Base-by-base conservation (phyloP, 2,888 invertebrate genomes). In the Spilosoma lubricipeda region DNA sequence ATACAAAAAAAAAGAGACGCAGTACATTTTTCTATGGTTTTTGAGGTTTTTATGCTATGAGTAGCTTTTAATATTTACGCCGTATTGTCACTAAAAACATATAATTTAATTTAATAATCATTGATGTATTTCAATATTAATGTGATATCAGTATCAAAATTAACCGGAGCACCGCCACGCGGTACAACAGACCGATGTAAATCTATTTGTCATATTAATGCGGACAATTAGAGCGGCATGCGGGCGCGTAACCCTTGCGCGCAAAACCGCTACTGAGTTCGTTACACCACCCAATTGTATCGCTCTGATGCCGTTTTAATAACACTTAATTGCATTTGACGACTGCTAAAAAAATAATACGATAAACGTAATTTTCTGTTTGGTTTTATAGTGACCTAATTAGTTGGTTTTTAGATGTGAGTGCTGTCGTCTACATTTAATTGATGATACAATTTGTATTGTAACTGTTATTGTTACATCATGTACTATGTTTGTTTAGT, bases 171-270 rank as follows among this genome's bases (percentile, higher is more conserved):
- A 30, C 20, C 68, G 59, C 74, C 79, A 72, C 80, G 87, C 81
- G 84, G 87, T 85, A 88, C 86, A 88, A 87, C 85, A 85, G 88
- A 83, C 88, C 90, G 91, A 92, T 90, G 91, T 93, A 91, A 94
- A 93, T 92, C 91, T 93, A 94, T 94, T 95, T 94, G 94, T 94
- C 94, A 93, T 92, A 94, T 94, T 94, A 94, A 93, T 93, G 92
- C 89, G 93, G 91, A 88, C 94, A 94, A 95, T 95, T 95, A 94
- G 89, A 82, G 85, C 83, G 85, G 87, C 88, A 94, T 94, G 94
- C 94, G 94, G 94, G 95, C 89, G 95, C 88, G 77, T 77, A 89
- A 92, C 92, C 93, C 93, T 90, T 93, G 90, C 80, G 86, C 87
- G 86, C 86, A 82, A 87, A 88, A 85, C 87, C 82, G 79, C 78